phyloP scores from a whole-genome alignment of 2,113 vertebrate genomes.

The Antennarius striatus region DNA sequence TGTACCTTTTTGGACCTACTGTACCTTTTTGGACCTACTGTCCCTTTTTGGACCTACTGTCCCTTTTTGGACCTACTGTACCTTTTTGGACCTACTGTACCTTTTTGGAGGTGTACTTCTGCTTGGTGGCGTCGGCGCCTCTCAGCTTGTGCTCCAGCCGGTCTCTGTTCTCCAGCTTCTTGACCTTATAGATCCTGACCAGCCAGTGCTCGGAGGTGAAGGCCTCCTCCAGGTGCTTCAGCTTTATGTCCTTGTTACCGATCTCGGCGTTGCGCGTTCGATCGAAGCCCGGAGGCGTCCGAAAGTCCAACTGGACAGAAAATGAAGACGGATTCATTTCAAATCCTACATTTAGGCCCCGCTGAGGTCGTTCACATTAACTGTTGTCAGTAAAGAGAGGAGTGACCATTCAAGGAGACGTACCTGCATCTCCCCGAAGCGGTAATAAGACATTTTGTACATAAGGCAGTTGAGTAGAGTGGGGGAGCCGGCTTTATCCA shows the following conservation, averaged over 20 bases:
- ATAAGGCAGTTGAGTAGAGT: constrained; percentile 96
- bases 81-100: constrained; percentile 98
- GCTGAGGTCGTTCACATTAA: too few species aligned
- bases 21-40: constrained; percentile 98
- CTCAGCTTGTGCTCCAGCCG: constrained; percentile 89
- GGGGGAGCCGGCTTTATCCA: constrained; percentile 95
- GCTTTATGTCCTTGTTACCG: constrained; percentile 96
- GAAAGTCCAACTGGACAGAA: constrained; percentile 87
- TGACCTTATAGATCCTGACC: constrained; percentile 95
- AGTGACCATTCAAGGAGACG: neutral
- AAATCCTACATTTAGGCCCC: too few species aligned
- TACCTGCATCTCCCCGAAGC: constrained; percentile 99
- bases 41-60: too few species aligned
- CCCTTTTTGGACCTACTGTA: too few species aligned
- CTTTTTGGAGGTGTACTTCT: constrained; percentile 98
- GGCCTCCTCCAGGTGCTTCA: constrained; percentile 93
- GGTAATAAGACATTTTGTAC: constrained; percentile 99
- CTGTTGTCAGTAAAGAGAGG: too few species aligned
- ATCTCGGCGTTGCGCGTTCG: constrained; percentile 94
- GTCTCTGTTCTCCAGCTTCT: constrained; percentile 92
- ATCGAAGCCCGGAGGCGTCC: constrained; percentile 94
- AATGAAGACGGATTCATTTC: neutral
- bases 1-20: constrained; percentile 98
- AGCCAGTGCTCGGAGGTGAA: constrained; percentile 97
- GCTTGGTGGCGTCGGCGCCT: constrained; percentile 87